Percentiles rank a stretch among this genome's conserved stretches.
phyloP scores from a whole-genome alignment of 2,113 vertebrate genomes.

The Sula dactylatra region DNA sequence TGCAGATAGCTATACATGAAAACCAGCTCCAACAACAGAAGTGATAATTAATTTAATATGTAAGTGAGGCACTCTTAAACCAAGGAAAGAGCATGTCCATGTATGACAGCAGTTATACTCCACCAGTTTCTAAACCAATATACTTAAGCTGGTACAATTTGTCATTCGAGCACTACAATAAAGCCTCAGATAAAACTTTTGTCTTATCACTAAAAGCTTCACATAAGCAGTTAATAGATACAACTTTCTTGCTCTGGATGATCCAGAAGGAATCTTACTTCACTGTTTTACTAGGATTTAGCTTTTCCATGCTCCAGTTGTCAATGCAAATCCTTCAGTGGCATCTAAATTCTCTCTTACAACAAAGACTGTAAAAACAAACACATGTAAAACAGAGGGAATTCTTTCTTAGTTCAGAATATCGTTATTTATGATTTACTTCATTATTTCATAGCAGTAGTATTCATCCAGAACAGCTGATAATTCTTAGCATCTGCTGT shows the following conservation, averaged over 20 bases:
- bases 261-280: neutral
- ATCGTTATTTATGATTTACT: neutral
- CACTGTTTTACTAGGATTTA: neutral
- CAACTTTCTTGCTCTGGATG: neutral
- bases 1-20: neutral
- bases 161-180: neutral
- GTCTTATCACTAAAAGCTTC: neutral
- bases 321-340: neutral
- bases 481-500: too few species aligned
- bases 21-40: neutral
- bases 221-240: neutral
- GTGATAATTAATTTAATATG: neutral
- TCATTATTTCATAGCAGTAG: neutral
- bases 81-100: neutral
- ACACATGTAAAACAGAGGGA: neutral
- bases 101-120: neutral
- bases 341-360: neutral
- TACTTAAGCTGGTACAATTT: neutral
- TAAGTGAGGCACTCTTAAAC: neutral
- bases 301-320: neutral
- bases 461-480: neutral
- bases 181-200: neutral
- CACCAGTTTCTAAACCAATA: neutral
- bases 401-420: neutral
- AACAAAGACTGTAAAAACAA: neutral